Base-by-base conservation (phyloP, 2,888 invertebrate species). In the Phania funesta region DNA sequence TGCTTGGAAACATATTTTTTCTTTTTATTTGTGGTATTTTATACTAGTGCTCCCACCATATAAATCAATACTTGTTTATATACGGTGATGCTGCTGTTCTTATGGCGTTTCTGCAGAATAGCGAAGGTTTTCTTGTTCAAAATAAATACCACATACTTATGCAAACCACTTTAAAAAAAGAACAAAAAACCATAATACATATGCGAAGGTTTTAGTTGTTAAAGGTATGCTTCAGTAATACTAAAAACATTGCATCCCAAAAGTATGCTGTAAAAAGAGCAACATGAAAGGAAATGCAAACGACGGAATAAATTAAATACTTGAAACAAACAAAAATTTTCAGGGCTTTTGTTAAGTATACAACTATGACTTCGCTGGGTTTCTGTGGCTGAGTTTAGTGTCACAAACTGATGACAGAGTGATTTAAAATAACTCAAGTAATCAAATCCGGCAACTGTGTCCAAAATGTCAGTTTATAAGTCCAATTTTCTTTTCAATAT, bases 51-150 rank as follows among this genome's bases (percentile, higher is more conserved):
- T 67, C 20, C 18, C 16, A 13, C 13, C 62, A 65, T 22, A 18
- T 41, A 76, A 76, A 76, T 76, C 75, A 76, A 67, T 76, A 60
- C 13, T 29, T 54, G 58, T 48, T 56, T 16, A 46, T 22, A 44
- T 41, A 29, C 38, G 41, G 32, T 13, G 22, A 13, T 35, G 56
- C 35, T 48, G 13, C n/a, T 62, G 44, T 8, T 22, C 22, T 50
- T 41, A n/a, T 26, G 6, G 29, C 38, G 22, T 46, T 35, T 64
- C 48, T 65, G 13, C 44, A 32, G 54, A 74, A 64, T 18, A 65
- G 13, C 41, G 8, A 44, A 24, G 44, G 18, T 18, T 46, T 54
- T 46, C 29, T 62, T 54, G 32, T 24, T 73, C 4, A 58, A 35
- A 38, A 18, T 5, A 22, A 18, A 35, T 1, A 3, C 29, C 3